Conservation (phyloP, 2,113 vertebrate species). For the Daphoenositta chrysoptera region DNA sequence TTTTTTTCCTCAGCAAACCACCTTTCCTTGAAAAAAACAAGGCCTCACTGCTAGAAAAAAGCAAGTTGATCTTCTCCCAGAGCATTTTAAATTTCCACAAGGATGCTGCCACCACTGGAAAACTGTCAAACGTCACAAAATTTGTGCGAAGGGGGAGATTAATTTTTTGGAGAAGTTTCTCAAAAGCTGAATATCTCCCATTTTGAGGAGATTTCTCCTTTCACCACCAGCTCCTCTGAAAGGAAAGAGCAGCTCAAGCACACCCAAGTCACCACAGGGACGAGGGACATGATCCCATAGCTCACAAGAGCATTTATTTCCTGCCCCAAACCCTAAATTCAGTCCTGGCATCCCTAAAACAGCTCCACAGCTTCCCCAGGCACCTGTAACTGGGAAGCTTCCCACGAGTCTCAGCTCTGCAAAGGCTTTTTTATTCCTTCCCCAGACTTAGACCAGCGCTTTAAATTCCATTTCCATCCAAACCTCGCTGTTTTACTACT, state of each 20-base stretch:
- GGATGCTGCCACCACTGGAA: background rate
- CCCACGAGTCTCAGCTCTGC: background rate
- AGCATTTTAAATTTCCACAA: background rate
- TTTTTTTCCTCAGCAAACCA: background rate
- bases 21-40: constrained; percentile 9
- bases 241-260: background rate
- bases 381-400: background rate
- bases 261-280: rapidly evolving
- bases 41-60: background rate
- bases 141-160: background rate
- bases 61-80: background rate
- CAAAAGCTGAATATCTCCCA: background rate
- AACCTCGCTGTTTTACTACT: background rate
- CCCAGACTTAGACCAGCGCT: background rate
- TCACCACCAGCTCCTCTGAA: background rate
- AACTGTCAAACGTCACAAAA: background rate
- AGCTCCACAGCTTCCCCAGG: background rate
- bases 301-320: background rate
- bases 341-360: background rate
- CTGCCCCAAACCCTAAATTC: background rate
- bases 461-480: background rate
- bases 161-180: background rate
- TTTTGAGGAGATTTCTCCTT: background rate
- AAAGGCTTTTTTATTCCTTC: background rate
- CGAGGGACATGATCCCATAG: background rate